Evolutionary conservation across 1,140 invertebrate species (phyloP), one percentile per base, ranked within the genome.

Genomic region (Dufourea novaeangliae): DNA sequence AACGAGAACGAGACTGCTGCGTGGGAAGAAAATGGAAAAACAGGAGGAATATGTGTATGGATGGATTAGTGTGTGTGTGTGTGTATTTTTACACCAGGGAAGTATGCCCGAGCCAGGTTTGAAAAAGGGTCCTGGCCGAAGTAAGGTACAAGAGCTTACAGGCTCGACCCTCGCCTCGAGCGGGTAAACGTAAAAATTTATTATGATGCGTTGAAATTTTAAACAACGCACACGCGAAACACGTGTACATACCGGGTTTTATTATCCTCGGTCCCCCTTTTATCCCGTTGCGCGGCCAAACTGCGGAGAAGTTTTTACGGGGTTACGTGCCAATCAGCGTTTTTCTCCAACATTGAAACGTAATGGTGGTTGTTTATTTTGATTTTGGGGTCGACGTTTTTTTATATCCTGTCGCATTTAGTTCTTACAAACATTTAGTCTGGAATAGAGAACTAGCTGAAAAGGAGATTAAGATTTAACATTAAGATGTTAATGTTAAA

Each of bases 121-220:
- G n/a, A n/a, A n/a, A n/a, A n/a, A n/a, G n/a, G n/a, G n/a, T n/a
- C n/a, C n/a, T n/a, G n/a, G n/a, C n/a, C n/a, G n/a, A n/a, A n/a
- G n/a, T n/a, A n/a, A n/a, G n/a, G n/a, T n/a, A n/a, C n/a, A n/a
- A n/a, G 20, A 20, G 37, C 20, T 37, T 70, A 41, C 27, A 14
- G 14, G 25, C n/a, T 39, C 14, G 6, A 14, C 29, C 2, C 29
- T 46, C 56, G 32, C 56, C 39, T 71, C 39, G 46, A 25, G 39
- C 12, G 3, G 22, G 20, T 11, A 11, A 20, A 66, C 46, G 46
- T 54, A 66, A 22, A 74, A 66, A 73, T 73, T 73, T 74, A 74
- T 74, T 34, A 64, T 29, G 62, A 44, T 39, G 10, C 50, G 62
- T 41, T 74, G 46, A 32, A 74, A 67, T 44, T 66, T 74, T 41